Evolutionary conservation across 2,888 invertebrate genomes (phyloP), one percentile per base, ranked within the genome.

Genomic region (Cheilosia impressa): DNA sequence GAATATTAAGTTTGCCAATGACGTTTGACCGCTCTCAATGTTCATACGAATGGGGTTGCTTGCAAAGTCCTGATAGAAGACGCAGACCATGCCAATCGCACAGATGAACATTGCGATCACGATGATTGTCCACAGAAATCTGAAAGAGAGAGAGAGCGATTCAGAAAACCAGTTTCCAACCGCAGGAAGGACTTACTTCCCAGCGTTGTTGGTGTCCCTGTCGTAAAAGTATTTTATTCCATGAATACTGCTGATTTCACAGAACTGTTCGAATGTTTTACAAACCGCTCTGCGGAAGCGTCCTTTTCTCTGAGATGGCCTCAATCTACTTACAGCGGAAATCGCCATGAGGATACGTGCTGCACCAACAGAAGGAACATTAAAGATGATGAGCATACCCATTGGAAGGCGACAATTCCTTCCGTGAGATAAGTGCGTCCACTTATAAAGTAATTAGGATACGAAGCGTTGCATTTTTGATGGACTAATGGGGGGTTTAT

Each of bases 11-110:
- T 90, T 90, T 1, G 83, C 52, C 0, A 94, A 88, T 0, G 93
- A 91, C n/a, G 93, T 93, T 88, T 93, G 89, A 91, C 91, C 94
- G 90, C 90, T 93, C 88, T 94, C 94, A 22, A 94, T 93, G 72
- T 93, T 93, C 89, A 94, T 93, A 41, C 94, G 92, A 0, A 94
- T 94, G 2, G 94, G 94, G 91, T 93, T 93, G 87, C 93, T 93
- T 3, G 89, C 90, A 89, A 94, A 94, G 13, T 94, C 93, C 7
- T 87, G 55, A 89, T 94, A 93, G 71, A 94, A 92, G 4, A 92
- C 90, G 47, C 88, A 85, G 0, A 93, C 92, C 87, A 94, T 91
- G 0, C 89, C 66, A 76, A 90, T 91, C 1, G 94, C 93, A 57
- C 92, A 90, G 0, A 79, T 83, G 43, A 93, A 89, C 75, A 92